These are phyloP conservation scores for Cheiracanthium punctorium DNA, from an alignment of 2,888 invertebrate genomes.

Conservation along the genomic window DNA sequence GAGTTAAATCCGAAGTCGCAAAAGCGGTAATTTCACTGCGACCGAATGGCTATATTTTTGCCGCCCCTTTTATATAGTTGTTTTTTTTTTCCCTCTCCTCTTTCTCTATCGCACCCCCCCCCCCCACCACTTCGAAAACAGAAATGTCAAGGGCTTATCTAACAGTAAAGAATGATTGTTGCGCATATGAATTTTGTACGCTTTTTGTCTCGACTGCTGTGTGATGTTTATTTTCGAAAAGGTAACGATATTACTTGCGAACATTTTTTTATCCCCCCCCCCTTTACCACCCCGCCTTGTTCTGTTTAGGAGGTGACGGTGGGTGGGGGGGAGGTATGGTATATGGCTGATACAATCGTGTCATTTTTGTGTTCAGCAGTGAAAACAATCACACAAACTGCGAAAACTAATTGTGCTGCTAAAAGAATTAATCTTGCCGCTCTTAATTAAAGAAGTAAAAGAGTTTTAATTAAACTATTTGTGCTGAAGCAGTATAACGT, in stretches of 20 bases:
- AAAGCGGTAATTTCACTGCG: not conserved
- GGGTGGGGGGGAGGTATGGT: not conserved
- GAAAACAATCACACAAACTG: not conserved
- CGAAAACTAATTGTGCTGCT: not conserved
- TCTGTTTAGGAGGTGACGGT: not conserved
- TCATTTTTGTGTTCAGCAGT: not conserved
- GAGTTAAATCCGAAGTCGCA: conserved; percentile 8
- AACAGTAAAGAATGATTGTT: conserved; percentile 43
- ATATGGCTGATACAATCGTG: not conserved
- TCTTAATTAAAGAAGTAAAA: not conserved
- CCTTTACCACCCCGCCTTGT: not conserved
- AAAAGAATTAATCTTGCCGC: not conserved
- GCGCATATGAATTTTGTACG: conserved; percentile 22
- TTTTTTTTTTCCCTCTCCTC: not conserved
- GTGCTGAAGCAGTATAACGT: too few species aligned
- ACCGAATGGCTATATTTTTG: not conserved
- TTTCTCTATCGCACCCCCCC: too few species aligned
- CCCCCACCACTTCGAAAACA: not conserved
- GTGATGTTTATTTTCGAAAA: not conserved
- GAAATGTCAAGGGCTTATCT: conserved; percentile 61
- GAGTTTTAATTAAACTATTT: not conserved
- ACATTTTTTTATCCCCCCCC: not conserved
- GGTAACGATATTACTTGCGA: not conserved
- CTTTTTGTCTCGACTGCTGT: conserved; percentile 18
- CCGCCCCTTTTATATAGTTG: too few species aligned